These are phyloP conservation scores for Lordiphosa clarofinis DNA, from an alignment of 1,140 invertebrate genomes.

Conservation along the genomic window DNA sequence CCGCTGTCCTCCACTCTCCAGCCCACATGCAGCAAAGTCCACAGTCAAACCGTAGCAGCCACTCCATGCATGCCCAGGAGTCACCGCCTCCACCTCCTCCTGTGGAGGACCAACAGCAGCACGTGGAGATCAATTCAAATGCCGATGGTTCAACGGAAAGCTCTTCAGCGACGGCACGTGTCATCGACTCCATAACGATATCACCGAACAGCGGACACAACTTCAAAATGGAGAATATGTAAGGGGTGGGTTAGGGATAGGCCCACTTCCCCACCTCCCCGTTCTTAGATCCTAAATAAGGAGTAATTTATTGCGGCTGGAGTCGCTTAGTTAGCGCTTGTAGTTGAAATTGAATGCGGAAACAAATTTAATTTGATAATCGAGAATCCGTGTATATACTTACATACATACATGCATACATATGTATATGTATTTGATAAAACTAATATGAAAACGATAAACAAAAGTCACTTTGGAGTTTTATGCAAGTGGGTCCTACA, in stretches of 20 bases:
- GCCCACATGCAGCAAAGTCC: constrained; percentile 62
- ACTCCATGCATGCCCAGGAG: constrained; percentile 56
- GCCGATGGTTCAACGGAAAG: constrained; percentile 46
- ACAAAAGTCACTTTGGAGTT: constrained; percentile 17
- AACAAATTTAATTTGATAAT: constrained; percentile 40
- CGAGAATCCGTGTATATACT: constrained; percentile 39
- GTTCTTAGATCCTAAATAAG: constrained; percentile 27
- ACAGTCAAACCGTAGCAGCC: constrained; percentile 59
- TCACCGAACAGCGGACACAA: constrained; percentile 66
- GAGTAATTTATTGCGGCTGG: constrained; percentile 56
- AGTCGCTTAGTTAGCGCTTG: constrained; percentile 56
- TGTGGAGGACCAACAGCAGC: constrained; percentile 32
- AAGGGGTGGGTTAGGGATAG: constrained; percentile 17
- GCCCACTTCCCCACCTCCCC: neutral
- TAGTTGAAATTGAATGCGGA: constrained; percentile 46
- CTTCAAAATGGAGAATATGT: constrained; percentile 78
- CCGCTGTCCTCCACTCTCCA: constrained; percentile 48
- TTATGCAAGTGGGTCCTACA: constrained; percentile 6
- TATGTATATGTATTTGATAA: constrained; percentile 45
- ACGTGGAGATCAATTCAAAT: constrained; percentile 30
- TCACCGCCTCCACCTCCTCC: constrained; percentile 32
- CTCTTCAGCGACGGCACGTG: constrained; percentile 45
- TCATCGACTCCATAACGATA: constrained; percentile 78
- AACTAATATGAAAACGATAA: constrained; percentile 43
- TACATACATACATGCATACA: neutral